Evolutionary conservation across 2,797 vertebrate species (phyloP), one percentile per base, ranked within the genome.

Genomic region (Spea hammondii): DNA sequence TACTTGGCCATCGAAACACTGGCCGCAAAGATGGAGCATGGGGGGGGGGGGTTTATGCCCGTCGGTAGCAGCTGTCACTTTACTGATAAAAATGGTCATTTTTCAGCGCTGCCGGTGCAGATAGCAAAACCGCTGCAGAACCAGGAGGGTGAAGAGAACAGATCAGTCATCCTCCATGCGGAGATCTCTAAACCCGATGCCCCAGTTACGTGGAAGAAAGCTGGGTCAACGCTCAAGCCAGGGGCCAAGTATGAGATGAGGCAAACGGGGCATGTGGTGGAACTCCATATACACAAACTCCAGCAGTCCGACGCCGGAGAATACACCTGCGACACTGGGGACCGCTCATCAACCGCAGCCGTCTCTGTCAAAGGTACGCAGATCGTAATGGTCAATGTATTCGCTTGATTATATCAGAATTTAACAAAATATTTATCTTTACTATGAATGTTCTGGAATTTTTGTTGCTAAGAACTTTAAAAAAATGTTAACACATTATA

Each of bases 251-350:
- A 93, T 71, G 93, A 97, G 83, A 89, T 93, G 70, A 94, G 88
- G 76, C 95, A 92, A 83, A 93, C 87, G 69, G 95, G 93, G 0
- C 68, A 86, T 0, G 67, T 84, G 10, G 91, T 90, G 2, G 95
- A 97, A 85, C 89, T 99, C 83, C 82, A 92, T 81, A 92, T 98
- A 67, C 73, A 82, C 8, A 90, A 93, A 4, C 84, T 95, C 68
- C 84, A 85, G 65, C 83, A 90, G 45, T 93, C 94, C 0, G 97
- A 99, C 8, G 74, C 87, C 0, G 97, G 95, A 54, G 92, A 95
- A 13, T 99, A 98, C 54, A 88, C 86, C 13, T 98, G 97, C 65
- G 60, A 91, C 54, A 96, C 95, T 78, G 94, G 95, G 67, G 91
- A 95, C 48, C 90, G 95, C 82, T 91, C 83, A 80, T 96, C 95